Conservation (phyloP, 2,113 vertebrate genomes). For the Mormoops blainvillei region DNA sequence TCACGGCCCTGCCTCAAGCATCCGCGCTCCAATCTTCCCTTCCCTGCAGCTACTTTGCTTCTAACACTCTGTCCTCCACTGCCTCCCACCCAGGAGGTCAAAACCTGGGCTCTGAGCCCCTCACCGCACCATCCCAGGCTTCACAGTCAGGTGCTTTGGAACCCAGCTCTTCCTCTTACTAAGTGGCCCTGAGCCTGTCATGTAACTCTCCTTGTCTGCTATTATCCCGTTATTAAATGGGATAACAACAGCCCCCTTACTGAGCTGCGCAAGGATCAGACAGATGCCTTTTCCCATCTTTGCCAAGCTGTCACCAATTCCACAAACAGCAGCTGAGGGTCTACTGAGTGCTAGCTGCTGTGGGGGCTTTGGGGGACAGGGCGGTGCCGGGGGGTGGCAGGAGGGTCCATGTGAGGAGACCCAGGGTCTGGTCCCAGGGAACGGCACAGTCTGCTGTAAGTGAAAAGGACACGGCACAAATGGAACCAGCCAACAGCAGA, state of each 20-base stretch:
- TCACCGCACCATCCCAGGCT: not conserved
- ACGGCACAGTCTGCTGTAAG: not conserved
- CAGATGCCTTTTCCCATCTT: fast-evolving
- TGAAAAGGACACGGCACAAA: not conserved
- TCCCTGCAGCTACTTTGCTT: not conserved
- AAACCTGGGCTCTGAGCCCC: not conserved
- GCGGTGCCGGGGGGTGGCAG: too few species aligned
- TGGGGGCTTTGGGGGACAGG: not conserved
- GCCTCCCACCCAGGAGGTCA: not conserved
- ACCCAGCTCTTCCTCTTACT: not conserved
- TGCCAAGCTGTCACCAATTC: not conserved
- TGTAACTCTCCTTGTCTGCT: not conserved
- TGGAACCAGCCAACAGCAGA: not conserved
- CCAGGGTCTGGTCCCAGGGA: not conserved
- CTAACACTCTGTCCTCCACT: fast-evolving
- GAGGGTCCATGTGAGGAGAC: not conserved
- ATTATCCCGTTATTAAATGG: too few species aligned
- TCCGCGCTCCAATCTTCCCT: fast-evolving
- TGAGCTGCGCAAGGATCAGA: fast-evolving
- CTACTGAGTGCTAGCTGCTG: fast-evolving
- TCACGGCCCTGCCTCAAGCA: fast-evolving
- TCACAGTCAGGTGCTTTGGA: not conserved
- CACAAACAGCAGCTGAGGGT: not conserved
- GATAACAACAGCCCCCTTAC: too few species aligned
- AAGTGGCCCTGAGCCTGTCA: too few species aligned